Evolutionary conservation across 2,113 vertebrate genomes (phyloP).

Genomic region (Erpornis zantholeuca): DNA sequence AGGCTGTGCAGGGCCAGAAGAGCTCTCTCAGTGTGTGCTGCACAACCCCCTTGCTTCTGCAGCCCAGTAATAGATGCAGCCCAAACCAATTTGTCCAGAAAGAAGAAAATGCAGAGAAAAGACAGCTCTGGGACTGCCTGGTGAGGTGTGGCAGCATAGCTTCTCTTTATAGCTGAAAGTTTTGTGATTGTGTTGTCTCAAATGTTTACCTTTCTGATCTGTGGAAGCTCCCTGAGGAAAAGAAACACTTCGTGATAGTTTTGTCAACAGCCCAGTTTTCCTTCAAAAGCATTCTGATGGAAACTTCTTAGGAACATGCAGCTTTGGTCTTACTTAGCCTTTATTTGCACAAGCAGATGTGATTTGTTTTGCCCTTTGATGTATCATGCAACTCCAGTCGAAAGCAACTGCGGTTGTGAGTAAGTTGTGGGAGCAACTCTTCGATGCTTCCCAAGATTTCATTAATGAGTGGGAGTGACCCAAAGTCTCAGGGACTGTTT

Average conservation of each 20-base stretch:
- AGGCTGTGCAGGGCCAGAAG: background rate
- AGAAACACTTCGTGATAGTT: background rate
- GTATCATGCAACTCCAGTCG: background rate
- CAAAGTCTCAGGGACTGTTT: background rate
- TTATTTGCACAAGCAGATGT: background rate
- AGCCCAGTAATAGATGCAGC: background rate
- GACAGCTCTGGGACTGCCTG: background rate
- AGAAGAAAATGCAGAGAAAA: background rate
- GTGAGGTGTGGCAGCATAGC: background rate
- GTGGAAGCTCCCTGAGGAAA: background rate
- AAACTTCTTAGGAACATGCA: background rate
- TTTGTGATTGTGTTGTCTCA: background rate
- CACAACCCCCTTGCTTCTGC: background rate
- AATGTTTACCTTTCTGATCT: background rate
- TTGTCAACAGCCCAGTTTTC: slow-evolving; percentile 1
- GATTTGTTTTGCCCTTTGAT: slow-evolving; percentile 33
- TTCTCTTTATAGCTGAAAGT: background rate
- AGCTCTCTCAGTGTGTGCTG: background rate
- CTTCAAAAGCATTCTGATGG: background rate
- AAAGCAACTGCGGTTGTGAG: background rate
- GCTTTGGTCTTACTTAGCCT: background rate
- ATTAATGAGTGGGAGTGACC: background rate
- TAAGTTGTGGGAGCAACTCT: background rate
- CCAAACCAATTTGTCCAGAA: background rate
- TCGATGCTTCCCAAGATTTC: background rate